Evolutionary conservation across 2,113 vertebrate genomes (phyloP).

Genomic region (Euleptes europaea): DNA sequence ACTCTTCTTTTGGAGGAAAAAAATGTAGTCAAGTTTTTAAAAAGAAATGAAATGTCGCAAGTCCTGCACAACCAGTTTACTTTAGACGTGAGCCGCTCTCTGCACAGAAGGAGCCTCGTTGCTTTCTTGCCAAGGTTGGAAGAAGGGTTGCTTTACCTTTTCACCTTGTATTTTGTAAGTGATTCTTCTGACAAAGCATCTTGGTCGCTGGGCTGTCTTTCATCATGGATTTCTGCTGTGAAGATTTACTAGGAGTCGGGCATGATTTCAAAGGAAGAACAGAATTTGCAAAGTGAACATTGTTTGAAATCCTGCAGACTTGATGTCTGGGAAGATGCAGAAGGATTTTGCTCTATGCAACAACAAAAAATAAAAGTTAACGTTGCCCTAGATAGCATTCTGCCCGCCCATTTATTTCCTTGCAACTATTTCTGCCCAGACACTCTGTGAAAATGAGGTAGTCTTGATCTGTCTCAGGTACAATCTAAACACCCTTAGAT

Average conservation of each 20-base stretch:
- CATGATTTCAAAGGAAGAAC: slow-evolving; percentile 17
- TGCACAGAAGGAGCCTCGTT: background rate
- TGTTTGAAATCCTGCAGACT: slow-evolving; percentile 20
- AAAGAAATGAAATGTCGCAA: background rate
- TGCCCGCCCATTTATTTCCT: background rate
- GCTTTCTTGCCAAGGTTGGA: background rate
- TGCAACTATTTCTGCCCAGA: background rate
- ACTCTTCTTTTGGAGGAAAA: background rate
- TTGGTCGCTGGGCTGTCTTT: slow-evolving; percentile 26
- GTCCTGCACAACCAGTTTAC: background rate
- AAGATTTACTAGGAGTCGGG: slow-evolving; percentile 17
- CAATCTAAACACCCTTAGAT: background rate
- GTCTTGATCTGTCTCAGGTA: background rate
- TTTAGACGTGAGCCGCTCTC: background rate
- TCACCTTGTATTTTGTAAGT: slow-evolving; percentile 2
- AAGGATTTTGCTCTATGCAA: background rate
- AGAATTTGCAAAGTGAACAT: background rate
- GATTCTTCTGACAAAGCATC: slow-evolving; percentile 19
- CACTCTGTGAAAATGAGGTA: background rate
- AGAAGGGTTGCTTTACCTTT: slow-evolving; percentile 14
- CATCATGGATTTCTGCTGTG: background rate
- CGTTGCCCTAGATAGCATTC: background rate
- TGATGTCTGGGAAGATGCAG: background rate
- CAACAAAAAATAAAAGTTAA: background rate
- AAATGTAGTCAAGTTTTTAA: background rate